Percentiles rank a stretch among this genome's conserved stretches.
Evolutionary conservation across 2,113 vertebrate genomes (phyloP).

Genomic region (Paradoxurus hermaphroditus): DNA sequence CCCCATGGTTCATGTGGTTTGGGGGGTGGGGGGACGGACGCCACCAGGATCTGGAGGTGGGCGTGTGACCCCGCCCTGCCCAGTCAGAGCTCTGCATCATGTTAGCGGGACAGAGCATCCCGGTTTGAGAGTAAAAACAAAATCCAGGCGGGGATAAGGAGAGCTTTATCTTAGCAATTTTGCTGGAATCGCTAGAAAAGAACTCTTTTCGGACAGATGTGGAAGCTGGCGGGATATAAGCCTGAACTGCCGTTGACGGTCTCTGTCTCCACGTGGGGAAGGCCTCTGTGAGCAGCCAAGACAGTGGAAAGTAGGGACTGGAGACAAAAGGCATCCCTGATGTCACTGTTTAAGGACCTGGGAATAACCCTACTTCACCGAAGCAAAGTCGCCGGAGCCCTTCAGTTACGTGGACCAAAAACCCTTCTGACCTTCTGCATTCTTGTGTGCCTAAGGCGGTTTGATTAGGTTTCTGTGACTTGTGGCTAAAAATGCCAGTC

Average conservation of each 20-base stretch:
- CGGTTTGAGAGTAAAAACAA: not conserved
- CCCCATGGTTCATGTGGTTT: not conserved
- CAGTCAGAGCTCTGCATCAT: not conserved
- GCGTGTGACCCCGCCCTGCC: too few relatives aligned
- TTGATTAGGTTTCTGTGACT: not conserved
- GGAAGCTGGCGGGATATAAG: not conserved
- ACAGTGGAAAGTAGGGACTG: not conserved
- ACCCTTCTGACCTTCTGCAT: not conserved
- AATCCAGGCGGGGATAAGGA: not conserved
- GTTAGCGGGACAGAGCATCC: fast-evolving
- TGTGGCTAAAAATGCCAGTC: not conserved
- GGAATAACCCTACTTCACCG: too few relatives aligned
- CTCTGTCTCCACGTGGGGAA: not conserved
- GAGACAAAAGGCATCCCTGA: not conserved
- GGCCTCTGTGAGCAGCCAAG: not conserved
- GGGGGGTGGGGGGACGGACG: not conserved
- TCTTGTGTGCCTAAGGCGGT: not conserved
- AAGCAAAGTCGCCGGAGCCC: not conserved
- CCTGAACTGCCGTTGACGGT: not conserved
- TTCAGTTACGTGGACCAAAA: not conserved
- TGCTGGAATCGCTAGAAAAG: not conserved
- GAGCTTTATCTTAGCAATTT: not conserved
- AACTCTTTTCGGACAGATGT: not conserved
- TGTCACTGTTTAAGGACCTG: not conserved
- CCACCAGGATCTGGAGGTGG: not conserved